Percentiles rank a stretch among this genome's conserved stretches.
phyloP scores from a whole-genome alignment of 2,113 vertebrate genomes.

The Philantomba maxwellii region DNA sequence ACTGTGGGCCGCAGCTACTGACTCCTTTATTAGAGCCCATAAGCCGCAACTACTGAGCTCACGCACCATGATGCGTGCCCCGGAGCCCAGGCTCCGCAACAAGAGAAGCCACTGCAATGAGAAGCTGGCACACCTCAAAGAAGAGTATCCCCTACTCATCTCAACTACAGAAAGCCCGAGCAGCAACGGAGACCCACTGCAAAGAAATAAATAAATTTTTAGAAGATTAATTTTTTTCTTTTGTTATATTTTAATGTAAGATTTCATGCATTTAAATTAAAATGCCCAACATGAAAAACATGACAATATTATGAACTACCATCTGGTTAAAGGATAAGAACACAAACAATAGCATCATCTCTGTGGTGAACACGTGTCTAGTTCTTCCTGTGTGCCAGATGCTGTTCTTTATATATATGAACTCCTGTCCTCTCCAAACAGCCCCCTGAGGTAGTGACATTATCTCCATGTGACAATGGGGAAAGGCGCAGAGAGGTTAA shows the following conservation, averaged over 20 bases:
- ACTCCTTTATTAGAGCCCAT: not conserved
- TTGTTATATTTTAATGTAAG: not conserved
- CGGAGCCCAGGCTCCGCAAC: not conserved
- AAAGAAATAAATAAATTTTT: not conserved
- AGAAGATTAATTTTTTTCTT: not conserved
- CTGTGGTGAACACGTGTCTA: not conserved
- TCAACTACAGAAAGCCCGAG: not conserved
- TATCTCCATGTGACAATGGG: not conserved
- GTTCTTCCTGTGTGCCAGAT: not conserved
- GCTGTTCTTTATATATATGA: not conserved
- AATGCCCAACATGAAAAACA: not conserved
- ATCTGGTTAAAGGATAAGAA: not conserved
- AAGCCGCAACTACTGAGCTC: not conserved
- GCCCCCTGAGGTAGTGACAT: not conserved
- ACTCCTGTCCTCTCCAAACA: not conserved
- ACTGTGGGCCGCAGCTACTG: not conserved
- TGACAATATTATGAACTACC: not conserved
- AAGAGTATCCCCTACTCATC: not conserved
- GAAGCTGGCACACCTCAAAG: not conserved
- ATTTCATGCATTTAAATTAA: not conserved
- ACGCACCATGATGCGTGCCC: rapidly evolving
- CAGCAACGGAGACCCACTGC: not conserved
- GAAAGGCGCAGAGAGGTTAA: not conserved
- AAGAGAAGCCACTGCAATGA: not conserved
- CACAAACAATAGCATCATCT: not conserved